Evolutionary conservation across 2,113 vertebrate genomes (phyloP).

Genomic region (Pleuronectes platessa): DNA sequence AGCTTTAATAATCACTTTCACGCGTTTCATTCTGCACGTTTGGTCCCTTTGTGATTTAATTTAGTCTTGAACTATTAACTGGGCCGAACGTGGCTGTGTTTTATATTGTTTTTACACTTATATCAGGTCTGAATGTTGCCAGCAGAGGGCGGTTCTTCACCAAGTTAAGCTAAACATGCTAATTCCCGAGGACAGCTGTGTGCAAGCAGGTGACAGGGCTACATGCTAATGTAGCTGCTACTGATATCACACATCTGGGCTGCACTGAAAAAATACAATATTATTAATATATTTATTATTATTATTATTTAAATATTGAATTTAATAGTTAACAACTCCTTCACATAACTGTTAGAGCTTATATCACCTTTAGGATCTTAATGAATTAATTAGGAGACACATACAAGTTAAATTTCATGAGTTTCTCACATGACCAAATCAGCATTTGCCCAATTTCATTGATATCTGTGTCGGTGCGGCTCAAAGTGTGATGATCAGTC

Average conservation of each 20-base stretch:
- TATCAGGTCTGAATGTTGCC: not conserved
- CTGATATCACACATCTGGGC: not conserved
- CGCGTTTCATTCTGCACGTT: accelerated
- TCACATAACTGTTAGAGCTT: too few relatives aligned
- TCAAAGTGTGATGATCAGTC: too few relatives aligned
- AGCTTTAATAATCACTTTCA: not conserved
- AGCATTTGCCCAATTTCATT: too few relatives aligned
- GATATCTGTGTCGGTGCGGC: too few relatives aligned
- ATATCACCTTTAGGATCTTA: too few relatives aligned
- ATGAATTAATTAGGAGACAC: too few relatives aligned
- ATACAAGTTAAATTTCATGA: too few relatives aligned
- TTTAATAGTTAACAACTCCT: too few relatives aligned
- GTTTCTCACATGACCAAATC: too few relatives aligned
- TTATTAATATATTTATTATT: too few relatives aligned
- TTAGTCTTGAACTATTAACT: not conserved
- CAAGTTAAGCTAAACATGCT: not conserved
- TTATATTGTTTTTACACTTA: not conserved
- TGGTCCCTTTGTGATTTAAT: not conserved
- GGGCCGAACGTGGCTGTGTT: not conserved
- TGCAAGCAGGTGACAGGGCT: not conserved
- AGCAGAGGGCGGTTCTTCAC: slow-evolving; percentile 50
- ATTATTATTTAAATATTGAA: too few relatives aligned
- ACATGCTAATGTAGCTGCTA: not conserved
- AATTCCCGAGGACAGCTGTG: not conserved
- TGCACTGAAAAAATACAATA: too few relatives aligned